Percentiles rank a stretch among this genome's conserved stretches.
Conservation (phyloP, 2,888 invertebrate species). For the Steromphala cineraria region DNA sequence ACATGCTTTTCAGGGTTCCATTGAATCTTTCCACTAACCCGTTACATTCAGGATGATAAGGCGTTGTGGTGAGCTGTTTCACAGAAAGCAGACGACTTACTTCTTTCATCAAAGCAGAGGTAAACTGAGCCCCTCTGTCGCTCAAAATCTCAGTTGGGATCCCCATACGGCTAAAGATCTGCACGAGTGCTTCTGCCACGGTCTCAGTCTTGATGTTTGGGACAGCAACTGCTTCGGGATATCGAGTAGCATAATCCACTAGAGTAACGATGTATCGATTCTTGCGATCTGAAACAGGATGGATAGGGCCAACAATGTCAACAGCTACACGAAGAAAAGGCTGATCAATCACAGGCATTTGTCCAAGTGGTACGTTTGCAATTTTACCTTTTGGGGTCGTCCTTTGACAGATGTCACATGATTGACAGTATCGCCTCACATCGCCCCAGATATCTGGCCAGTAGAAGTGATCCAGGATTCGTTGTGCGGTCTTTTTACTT, state of each 20-base stretch:
- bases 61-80: background rate
- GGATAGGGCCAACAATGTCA: background rate
- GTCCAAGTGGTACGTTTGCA: background rate
- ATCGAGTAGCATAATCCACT: background rate
- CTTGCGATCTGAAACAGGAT: background rate
- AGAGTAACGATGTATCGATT: background rate
- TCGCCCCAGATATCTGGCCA: background rate
- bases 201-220: background rate
- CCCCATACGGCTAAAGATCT: background rate
- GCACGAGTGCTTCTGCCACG: background rate
- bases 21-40: background rate
- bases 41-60: background rate
- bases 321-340: too few species aligned
- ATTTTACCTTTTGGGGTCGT: background rate
- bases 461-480: background rate
- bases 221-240: background rate
- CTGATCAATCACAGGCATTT: background rate
- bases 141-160: background rate
- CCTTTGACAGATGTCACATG: background rate
- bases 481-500: background rate
- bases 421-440: background rate
- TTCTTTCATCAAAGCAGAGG: background rate
- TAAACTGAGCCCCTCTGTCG: background rate
- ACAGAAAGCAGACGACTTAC: conserved; percentile 21
- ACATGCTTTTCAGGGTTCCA: background rate